A percentile compares a stretch with the other conserved stretches of the same genome.
Conservation (phyloP, 2,888 invertebrate species). For the Oithona nana region DNA sequence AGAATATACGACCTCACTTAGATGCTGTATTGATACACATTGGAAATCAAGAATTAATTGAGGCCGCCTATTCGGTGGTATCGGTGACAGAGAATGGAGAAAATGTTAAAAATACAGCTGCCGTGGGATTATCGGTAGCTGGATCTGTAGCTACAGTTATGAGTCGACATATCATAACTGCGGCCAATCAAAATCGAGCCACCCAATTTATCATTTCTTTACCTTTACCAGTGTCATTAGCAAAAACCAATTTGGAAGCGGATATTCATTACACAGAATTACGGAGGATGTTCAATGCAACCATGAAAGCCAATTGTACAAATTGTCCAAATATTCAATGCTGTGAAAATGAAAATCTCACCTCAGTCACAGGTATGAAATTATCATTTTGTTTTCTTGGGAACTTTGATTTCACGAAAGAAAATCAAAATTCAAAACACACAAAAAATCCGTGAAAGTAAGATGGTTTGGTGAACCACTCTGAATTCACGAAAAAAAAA, state of each 20-base stretch:
- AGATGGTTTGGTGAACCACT: too few relatives aligned
- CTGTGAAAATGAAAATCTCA: slow-evolving; percentile 12
- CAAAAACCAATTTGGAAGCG: not conserved
- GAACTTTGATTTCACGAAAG: too few relatives aligned
- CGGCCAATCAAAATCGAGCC: not conserved
- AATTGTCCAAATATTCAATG: not conserved
- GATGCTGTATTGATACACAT: slow-evolving; percentile 16
- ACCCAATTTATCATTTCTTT: slow-evolving; percentile 13
- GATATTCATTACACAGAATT: slow-evolving; percentile 1
- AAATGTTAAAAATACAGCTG: not conserved
- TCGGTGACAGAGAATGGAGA: not conserved
- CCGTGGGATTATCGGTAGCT: not conserved
- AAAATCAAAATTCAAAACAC: too few relatives aligned
- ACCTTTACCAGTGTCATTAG: not conserved
- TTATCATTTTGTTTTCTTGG: too few relatives aligned
- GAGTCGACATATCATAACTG: slow-evolving; percentile 7
- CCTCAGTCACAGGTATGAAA: too few relatives aligned
- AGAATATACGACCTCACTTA: slow-evolving; percentile 10
- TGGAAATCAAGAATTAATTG: slow-evolving; percentile 13
- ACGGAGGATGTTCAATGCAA: slow-evolving; percentile 9
- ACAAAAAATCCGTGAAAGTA: too few relatives aligned
- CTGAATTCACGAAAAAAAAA: too few relatives aligned
- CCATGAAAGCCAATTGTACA: not conserved
- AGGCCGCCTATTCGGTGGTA: not conserved
- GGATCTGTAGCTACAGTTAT: slow-evolving; percentile 5